phyloP scores from a whole-genome alignment of 2,797 vertebrate genomes.

The Melopsittacus undulatus region DNA sequence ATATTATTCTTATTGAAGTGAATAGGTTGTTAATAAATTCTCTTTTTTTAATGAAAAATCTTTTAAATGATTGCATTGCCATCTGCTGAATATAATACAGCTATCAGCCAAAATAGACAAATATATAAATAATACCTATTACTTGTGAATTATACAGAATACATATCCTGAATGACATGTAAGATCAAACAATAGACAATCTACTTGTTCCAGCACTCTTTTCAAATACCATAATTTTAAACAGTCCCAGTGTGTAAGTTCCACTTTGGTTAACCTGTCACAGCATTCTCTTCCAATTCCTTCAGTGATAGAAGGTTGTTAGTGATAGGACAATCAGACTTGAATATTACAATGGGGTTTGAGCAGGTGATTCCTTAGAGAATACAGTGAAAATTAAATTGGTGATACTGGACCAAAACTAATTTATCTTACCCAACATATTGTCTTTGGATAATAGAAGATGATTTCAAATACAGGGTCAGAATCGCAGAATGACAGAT shows the following conservation, averaged over 20 bases:
- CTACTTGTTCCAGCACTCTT: not conserved
- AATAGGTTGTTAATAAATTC: not conserved
- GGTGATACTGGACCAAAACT: not conserved
- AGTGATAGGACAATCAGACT: not conserved
- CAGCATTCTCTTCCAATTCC: not conserved
- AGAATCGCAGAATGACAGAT: not conserved
- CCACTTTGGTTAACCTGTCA: not conserved
- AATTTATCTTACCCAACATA: not conserved
- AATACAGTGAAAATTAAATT: not conserved
- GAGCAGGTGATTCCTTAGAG: not conserved
- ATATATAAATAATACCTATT: not conserved
- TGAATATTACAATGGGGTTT: not conserved
- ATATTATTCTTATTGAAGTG: not conserved
- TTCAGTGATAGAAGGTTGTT: not conserved
- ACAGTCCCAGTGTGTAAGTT: not conserved
- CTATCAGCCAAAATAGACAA: not conserved
- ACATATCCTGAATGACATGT: not conserved
- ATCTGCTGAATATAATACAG: slow-evolving; percentile 12
- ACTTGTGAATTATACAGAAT: not conserved
- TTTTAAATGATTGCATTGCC: not conserved
- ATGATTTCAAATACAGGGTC: not conserved
- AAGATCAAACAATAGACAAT: not conserved
- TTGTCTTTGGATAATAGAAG: not conserved
- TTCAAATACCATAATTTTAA: not conserved
- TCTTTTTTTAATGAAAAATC: not conserved